Evolutionary conservation across 2,113 vertebrate species (phyloP), one percentile per base, ranked within the genome.

Genomic region (Jacana jacana): DNA sequence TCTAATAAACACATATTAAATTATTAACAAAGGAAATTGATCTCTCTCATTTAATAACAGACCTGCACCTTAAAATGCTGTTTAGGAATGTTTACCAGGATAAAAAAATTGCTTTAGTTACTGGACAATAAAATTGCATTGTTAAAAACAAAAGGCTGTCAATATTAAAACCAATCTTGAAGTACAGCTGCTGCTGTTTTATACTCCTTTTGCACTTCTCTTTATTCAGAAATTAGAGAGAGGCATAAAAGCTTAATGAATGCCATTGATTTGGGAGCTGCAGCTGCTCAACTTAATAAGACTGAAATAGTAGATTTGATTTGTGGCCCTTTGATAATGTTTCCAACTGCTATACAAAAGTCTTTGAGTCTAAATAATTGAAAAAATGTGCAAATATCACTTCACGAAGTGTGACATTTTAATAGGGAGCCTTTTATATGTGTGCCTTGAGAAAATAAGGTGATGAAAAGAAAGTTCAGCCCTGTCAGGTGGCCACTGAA

Each of bases 221-320:
- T 93, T 97, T 96, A 95, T 95, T 91, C 92, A 94, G 68, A 97
- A 98, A 96, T 95, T 93, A 97, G 97, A 96, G 88, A 88, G 95
- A 98, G 95, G 87, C 97, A 97, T 96, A 97, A 98, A 98, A 95
- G 28, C 84, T 88, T 94, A 97, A 97, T 97, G 97, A 97, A 97
- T 97, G 91, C 65, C 71, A 90, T 91, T 95, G 95, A 95, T 97
- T 98, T 97, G 78, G 81, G 89, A 91, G 70, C 88, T 97, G 93
- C 97, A 98, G 96, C 96, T 98, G 97, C 95, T 97, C 88, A 88
- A 35, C 88, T 98, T 98, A 98, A 98, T 98, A 98, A 97, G 95
- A 97, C 92, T 96, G 93, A 97, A 97, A 97, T 95, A 97, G 95
- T 94, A 94, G 31, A 94, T 97, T 96, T 97, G 93, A 97, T 98